Evolutionary conservation across 2,888 invertebrate species (phyloP).

Genomic region (Saturnia japonica): DNA sequence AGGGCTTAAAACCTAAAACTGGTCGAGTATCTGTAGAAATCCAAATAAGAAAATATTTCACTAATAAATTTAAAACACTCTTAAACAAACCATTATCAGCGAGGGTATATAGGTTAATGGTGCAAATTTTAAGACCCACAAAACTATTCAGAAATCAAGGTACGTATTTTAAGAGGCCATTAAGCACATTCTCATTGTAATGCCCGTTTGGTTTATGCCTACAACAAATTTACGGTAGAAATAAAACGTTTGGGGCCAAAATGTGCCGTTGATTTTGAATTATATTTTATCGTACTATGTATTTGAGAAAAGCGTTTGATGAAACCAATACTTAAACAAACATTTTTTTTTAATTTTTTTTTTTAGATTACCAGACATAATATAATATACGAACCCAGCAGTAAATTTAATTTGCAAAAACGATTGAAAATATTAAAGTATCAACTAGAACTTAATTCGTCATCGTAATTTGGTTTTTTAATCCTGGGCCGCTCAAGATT

Average conservation of each 20-base stretch:
- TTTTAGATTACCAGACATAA: neutral
- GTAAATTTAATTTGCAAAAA: too few relatives aligned
- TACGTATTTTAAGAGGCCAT: slow-evolving; percentile 27
- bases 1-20: neutral
- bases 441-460: too few relatives aligned
- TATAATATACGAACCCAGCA: neutral
- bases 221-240: slow-evolving; percentile 32
- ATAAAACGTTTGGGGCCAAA: slow-evolving; percentile 35
- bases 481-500: too few relatives aligned
- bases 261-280: slow-evolving; percentile 25
- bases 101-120: neutral
- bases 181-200: slow-evolving; percentile 29
- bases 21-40: neutral
- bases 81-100: slow-evolving; percentile 1
- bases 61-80: slow-evolving; percentile 1
- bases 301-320: neutral
- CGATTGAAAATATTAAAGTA: too few relatives aligned
- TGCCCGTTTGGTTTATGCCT: slow-evolving; percentile 24
- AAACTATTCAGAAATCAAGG: slow-evolving; percentile 27
- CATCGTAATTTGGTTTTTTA: too few relatives aligned
- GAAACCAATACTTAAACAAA: neutral
- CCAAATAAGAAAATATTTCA: neutral
- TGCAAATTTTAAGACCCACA: slow-evolving; percentile 16
- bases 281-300: neutral
- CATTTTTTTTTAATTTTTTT: neutral